A percentile compares a stretch with the other conserved stretches of the same genome.
Conservation (phyloP, 1,140 invertebrate species). For the Bombus confusus region DNA sequence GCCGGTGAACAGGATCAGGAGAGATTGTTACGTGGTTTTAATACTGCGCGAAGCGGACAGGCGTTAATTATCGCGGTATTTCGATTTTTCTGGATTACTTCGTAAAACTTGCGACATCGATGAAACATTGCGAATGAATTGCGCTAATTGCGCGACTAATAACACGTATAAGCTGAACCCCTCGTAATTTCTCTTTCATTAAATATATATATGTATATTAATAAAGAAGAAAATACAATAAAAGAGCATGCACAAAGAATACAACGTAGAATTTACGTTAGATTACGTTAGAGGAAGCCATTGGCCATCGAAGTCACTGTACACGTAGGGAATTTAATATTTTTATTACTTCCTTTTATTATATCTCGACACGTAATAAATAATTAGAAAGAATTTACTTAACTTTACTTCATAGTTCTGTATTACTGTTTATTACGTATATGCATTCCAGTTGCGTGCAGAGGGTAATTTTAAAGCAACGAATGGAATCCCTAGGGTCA, state of each 20-base stretch:
- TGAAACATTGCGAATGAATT: constrained; percentile 64
- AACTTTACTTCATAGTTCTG: too few relatives aligned
- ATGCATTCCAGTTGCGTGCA: background rate
- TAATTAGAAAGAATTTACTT: too few relatives aligned
- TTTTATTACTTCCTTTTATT: too few relatives aligned
- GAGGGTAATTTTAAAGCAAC: background rate
- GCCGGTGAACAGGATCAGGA: background rate
- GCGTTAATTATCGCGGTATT: constrained; percentile 55
- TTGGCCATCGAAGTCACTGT: too few relatives aligned
- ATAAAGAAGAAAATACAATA: too few relatives aligned
- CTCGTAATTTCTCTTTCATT: background rate
- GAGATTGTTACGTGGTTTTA: constrained; percentile 48
- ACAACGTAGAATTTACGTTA: too few relatives aligned
- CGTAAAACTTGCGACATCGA: constrained; percentile 25
- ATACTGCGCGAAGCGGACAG: constrained; percentile 16
- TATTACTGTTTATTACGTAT: background rate
- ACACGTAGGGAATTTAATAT: too few relatives aligned
- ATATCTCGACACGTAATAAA: too few relatives aligned
- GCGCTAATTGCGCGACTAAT: constrained; percentile 49
- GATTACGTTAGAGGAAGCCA: too few relatives aligned
- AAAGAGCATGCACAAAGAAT: too few relatives aligned
- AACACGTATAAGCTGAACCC: too few relatives aligned
- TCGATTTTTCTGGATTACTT: constrained; percentile 57
- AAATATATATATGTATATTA: background rate
- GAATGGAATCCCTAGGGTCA: background rate